Conservation (phyloP, 92 coral and sea anemone genomes). For the Montipora capitata region DNA sequence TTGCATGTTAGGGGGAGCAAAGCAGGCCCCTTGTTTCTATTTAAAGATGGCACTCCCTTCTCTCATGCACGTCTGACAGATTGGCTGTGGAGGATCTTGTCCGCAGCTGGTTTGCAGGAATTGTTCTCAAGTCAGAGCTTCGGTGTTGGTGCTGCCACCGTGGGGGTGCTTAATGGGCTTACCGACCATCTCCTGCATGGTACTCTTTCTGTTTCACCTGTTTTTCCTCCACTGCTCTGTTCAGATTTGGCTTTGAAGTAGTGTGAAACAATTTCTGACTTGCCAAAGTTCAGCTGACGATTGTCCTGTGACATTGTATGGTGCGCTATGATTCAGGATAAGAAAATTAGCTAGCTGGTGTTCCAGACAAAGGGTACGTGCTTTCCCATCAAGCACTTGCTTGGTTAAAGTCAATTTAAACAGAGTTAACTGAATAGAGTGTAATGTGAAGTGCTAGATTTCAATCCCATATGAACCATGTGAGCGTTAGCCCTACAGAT, state of each 20-base stretch:
- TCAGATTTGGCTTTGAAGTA: slow-evolving; percentile 61
- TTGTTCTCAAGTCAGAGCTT: too few relatives aligned
- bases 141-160: not conserved
- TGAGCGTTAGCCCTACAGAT: too few relatives aligned
- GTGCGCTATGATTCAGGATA: slow-evolving; percentile 47
- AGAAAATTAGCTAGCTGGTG: slow-evolving; percentile 57
- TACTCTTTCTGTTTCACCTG: slow-evolving; percentile 54
- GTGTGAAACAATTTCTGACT: slow-evolving; percentile 54
- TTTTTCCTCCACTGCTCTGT: slow-evolving; percentile 38
- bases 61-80: not conserved
- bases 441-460: too few relatives aligned
- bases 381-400: slow-evolving; percentile 31
- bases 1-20: too few relatives aligned
- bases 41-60: not conserved
- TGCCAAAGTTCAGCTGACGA: slow-evolving; percentile 65
- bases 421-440: too few relatives aligned
- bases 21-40: slow-evolving; percentile 2
- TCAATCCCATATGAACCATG: too few relatives aligned
- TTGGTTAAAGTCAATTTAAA: slow-evolving; percentile 25
- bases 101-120: not conserved
- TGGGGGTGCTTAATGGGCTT: slow-evolving; percentile 11
- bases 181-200: slow-evolving; percentile 26
- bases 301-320: slow-evolving; percentile 67
- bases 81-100: slow-evolving; percentile 1
- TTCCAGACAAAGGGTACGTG: not conserved